A percentile compares a stretch with the other conserved stretches of the same genome.
phyloP scores from a whole-genome alignment of 2,797 vertebrate genomes.

The Sparus aurata region DNA sequence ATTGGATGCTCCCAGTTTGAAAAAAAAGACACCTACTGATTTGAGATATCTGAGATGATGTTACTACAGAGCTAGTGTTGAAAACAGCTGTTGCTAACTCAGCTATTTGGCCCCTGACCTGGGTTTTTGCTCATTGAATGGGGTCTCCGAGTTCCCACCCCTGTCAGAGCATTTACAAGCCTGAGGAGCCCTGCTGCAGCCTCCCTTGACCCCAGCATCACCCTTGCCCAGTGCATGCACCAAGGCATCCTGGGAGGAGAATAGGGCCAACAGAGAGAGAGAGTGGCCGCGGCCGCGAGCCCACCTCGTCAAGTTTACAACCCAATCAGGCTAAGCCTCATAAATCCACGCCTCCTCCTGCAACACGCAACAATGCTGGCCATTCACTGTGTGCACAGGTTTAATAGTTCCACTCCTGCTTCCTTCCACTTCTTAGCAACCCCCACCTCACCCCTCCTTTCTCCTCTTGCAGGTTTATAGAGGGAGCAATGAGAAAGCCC shows the following conservation, averaged over 20 bases:
- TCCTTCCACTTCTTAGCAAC: conserved; percentile 85
- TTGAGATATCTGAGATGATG: conserved; percentile 26
- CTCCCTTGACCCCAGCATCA: conserved; percentile 78
- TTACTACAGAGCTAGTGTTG: conserved; percentile 57
- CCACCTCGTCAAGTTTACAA: conserved; percentile 90
- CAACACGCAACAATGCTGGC: conserved; percentile 88
- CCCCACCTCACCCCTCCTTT: conserved; percentile 48
- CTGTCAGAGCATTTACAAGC: conserved; percentile 90
- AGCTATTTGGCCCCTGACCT: conserved; percentile 91
- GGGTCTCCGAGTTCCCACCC: conserved; percentile 89
- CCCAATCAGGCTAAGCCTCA: conserved; percentile 89
- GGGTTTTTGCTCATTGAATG: conserved; percentile 84
- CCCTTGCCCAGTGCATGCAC: conserved; percentile 82
- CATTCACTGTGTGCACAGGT: conserved; percentile 85
- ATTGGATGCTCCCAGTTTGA: background rate
- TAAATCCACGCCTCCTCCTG: conserved; percentile 91
- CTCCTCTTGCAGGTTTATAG: conserved; percentile 85
- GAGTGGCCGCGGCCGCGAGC: conserved; percentile 73
- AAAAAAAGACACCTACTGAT: background rate
- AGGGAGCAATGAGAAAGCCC: conserved; percentile 66
- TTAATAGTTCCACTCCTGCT: conserved; percentile 85
- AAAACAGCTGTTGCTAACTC: conserved; percentile 89
- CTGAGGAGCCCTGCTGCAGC: conserved; percentile 79
- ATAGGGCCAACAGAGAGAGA: conserved; percentile 76
- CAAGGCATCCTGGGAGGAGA: conserved; percentile 80